Conservation (phyloP, 2,113 vertebrate species). For the Tychaedon coryphoeus region DNA sequence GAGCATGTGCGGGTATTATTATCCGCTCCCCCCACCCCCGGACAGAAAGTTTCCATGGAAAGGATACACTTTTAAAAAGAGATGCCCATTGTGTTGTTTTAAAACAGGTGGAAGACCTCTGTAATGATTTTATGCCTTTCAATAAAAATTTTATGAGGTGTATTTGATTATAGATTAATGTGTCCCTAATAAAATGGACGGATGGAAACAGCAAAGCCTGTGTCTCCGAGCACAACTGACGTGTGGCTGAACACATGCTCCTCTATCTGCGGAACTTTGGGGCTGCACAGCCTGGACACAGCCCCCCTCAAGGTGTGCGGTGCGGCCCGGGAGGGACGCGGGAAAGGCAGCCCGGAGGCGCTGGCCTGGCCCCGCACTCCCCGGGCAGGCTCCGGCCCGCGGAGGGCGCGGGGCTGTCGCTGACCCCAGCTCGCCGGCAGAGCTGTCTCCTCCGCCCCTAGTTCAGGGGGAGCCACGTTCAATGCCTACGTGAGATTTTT, state of each 20-base stretch:
- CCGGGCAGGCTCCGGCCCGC: neutral
- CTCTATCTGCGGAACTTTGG: neutral
- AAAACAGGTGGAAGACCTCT: conserved; percentile 87
- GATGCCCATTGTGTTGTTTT: conserved; percentile 74
- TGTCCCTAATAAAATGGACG: conserved; percentile 91
- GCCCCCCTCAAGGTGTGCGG: neutral
- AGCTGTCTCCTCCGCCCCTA: neutral
- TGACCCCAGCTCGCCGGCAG: neutral
- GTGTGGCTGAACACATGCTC: conserved; percentile 24
- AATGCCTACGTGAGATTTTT: conserved; percentile 17
- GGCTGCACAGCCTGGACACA: neutral
- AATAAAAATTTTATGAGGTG: conserved; percentile 99
- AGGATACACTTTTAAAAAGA: neutral
- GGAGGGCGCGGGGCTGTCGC: neutral
- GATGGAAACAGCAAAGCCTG: conserved; percentile 74
- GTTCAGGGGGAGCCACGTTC: conserved; percentile 15
- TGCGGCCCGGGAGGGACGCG: neutral
- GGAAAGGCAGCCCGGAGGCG: neutral
- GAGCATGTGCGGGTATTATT: conserved; percentile 38
- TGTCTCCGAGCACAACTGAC: conserved; percentile 41
- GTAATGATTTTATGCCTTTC: conserved; percentile 96
- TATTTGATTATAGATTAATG: conserved; percentile 98
- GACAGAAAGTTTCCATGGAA: conserved; percentile 36
- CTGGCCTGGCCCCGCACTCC: neutral
- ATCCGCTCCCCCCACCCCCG: neutral